A percentile compares a stretch with the other conserved stretches of the same genome.
phyloP scores from a whole-genome alignment of 2,888 invertebrate species.

The Ryuthela nishihirai region DNA sequence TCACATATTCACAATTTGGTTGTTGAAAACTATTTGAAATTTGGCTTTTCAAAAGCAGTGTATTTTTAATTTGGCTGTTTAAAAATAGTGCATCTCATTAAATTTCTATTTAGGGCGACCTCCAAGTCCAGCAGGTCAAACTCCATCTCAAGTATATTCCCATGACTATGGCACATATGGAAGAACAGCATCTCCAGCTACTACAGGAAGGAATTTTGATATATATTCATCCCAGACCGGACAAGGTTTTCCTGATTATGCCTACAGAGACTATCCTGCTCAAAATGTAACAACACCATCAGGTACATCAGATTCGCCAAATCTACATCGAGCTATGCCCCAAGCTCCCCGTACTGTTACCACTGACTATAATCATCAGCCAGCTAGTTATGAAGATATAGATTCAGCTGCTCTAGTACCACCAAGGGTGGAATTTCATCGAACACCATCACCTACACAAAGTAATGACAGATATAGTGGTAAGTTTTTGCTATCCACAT shows the following conservation, averaged over 20 bases:
- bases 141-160: slow-evolving; percentile 39
- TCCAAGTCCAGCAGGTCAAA: slow-evolving; percentile 43
- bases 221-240: slow-evolving; percentile 18
- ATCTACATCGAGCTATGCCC: slow-evolving; percentile 39
- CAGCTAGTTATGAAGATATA: slow-evolving; percentile 65
- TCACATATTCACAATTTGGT: too few species aligned
- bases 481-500: slow-evolving; percentile 16
- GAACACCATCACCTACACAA: slow-evolving; percentile 40
- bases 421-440: slow-evolving; percentile 12
- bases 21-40: too few species aligned
- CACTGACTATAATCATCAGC: slow-evolving; percentile 48
- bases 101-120: slow-evolving; percentile 40
- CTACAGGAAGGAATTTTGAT: slow-evolving; percentile 25
- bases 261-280: slow-evolving; percentile 36
- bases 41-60: too few species aligned
- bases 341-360: slow-evolving; percentile 42
- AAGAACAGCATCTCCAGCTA: slow-evolving; percentile 27
- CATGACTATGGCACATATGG: slow-evolving; percentile 36
- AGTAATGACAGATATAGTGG: slow-evolving; percentile 43
- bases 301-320: slow-evolving; percentile 36
- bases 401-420: slow-evolving; percentile 49
- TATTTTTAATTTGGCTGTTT: too few species aligned
- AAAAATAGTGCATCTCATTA: too few species aligned
- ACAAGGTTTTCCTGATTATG: slow-evolving; percentile 37
- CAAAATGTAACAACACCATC: slow-evolving; percentile 35